A percentile compares a stretch with the other conserved stretches of the same genome.
Evolutionary conservation across 1,140 invertebrate genomes (phyloP).

Genomic region (Chymomyza costata): DNA sequence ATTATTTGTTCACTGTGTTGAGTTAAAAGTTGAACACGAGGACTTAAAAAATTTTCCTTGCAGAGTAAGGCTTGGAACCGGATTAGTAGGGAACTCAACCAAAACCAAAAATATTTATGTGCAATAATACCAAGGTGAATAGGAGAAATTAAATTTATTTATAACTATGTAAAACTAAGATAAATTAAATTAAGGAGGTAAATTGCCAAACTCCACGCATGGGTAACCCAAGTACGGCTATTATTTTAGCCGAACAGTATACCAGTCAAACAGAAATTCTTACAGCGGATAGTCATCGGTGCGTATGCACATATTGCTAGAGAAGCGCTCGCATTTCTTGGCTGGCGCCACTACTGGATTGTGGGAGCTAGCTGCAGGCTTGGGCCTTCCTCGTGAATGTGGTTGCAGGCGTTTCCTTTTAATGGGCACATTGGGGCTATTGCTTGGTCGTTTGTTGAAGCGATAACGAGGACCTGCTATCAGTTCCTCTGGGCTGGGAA

Average conservation of each 20-base stretch:
- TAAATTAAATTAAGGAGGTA: constrained; percentile 13
- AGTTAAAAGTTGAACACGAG: constrained; percentile 7
- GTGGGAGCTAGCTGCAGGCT: constrained; percentile 48
- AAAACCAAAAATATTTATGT: constrained; percentile 38
- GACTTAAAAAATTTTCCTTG: too few species aligned
- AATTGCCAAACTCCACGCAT: constrained; percentile 12
- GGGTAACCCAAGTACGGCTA: constrained; percentile 20
- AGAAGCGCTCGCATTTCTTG: constrained; percentile 82
- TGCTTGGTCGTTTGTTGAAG: constrained; percentile 34
- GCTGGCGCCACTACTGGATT: constrained; percentile 35
- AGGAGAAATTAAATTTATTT: constrained; percentile 53
- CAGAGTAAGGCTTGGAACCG: not conserved
- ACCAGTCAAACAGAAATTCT: constrained; percentile 68
- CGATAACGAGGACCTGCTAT: constrained; percentile 66
- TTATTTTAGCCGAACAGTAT: too few species aligned
- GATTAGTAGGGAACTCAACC: constrained; percentile 17
- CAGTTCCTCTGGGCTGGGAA: constrained; percentile 67
- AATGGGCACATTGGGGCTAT: constrained; percentile 35
- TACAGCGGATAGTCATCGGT: constrained; percentile 86
- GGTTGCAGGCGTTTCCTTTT: constrained; percentile 50
- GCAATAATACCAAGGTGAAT: constrained; percentile 35
- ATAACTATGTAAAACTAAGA: constrained; percentile 36
- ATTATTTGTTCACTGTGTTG: constrained; percentile 84
- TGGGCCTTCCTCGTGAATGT: constrained; percentile 36
- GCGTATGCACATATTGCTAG: constrained; percentile 84